Evolutionary conservation across 2,113 vertebrate genomes (phyloP).

Genomic region (Gnathonemus longibarbis): DNA sequence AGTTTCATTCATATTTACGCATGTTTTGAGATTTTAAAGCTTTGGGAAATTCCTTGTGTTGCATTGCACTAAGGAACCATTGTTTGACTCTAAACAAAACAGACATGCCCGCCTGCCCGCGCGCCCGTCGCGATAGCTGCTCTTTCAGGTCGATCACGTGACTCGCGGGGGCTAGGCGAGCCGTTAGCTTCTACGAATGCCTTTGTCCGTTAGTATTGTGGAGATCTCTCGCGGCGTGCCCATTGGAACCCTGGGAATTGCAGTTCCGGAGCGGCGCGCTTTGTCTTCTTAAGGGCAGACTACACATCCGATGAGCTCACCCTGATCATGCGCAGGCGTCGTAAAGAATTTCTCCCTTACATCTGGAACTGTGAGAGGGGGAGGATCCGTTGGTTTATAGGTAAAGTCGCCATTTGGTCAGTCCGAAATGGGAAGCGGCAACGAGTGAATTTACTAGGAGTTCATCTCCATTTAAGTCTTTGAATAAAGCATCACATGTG

Average conservation of each 20-base stretch:
- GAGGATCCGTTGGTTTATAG: conserved; percentile 26
- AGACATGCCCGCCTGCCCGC: neutral
- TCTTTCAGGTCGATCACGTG: neutral
- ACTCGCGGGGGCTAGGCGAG: neutral
- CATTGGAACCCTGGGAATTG: conserved; percentile 16
- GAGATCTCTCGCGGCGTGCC: conserved; percentile 11
- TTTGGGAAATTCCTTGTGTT: neutral
- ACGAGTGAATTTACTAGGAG: neutral
- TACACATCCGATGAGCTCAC: conserved; percentile 24
- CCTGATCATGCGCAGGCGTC: conserved; percentile 6
- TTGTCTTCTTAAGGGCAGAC: conserved; percentile 5
- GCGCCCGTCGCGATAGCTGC: neutral
- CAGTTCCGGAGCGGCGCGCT: conserved; percentile 9
- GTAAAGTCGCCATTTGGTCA: conserved; percentile 30
- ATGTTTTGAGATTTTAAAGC: neutral
- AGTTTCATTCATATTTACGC: neutral
- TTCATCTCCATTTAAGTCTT: neutral
- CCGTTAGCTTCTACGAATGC: neutral
- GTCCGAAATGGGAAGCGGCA: conserved; percentile 7
- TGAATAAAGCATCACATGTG: neutral
- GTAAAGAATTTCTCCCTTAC: conserved; percentile 16
- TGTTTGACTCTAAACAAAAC: neutral
- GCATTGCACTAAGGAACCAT: neutral
- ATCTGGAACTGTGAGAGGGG: conserved; percentile 20
- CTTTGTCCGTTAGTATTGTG: conserved; percentile 12